phyloP scores from a whole-genome alignment of 1,140 invertebrate species.

The Drosophila micromelanica region DNA sequence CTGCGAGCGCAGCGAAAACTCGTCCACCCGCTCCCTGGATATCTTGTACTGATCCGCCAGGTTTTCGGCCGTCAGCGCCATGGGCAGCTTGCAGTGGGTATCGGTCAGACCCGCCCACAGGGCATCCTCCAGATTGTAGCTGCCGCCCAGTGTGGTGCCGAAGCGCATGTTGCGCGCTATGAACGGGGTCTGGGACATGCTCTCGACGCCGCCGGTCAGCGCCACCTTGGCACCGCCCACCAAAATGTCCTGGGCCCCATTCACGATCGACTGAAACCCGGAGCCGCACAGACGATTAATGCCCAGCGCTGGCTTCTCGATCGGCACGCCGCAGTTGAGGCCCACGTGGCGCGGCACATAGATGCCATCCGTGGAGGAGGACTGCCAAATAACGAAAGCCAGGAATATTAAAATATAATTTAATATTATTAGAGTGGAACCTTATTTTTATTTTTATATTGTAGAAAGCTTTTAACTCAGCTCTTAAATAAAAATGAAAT shows the following conservation, averaged over 20 bases:
- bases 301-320: conserved; percentile 91
- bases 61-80: conserved; percentile 99
- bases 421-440: no score
- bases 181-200: conserved; percentile 98
- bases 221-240: conserved; percentile 94
- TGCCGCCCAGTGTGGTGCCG: conserved; percentile 93
- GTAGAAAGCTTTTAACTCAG: no score
- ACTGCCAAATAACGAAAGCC: no score
- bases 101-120: conserved; percentile 97
- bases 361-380: conserved; percentile 90
- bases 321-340: conserved; percentile 93
- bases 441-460: no score
- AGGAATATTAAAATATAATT: no score
- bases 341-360: conserved; percentile 95
- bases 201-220: conserved; percentile 96
- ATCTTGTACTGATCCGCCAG: conserved; percentile 96
- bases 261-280: conserved; percentile 97
- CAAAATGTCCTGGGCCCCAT: conserved; percentile 95
- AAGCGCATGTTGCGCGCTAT: conserved; percentile 95
- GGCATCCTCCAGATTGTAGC: conserved; percentile 94
- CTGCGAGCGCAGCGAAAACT: conserved; percentile 94
- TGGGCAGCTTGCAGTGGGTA: conserved; percentile 94
- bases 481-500: no score
- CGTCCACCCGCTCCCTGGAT: conserved; percentile 93
- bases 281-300: conserved; percentile 97